phyloP scores from a whole-genome alignment of 2,888 invertebrate genomes.

The Griposia aprilina region DNA sequence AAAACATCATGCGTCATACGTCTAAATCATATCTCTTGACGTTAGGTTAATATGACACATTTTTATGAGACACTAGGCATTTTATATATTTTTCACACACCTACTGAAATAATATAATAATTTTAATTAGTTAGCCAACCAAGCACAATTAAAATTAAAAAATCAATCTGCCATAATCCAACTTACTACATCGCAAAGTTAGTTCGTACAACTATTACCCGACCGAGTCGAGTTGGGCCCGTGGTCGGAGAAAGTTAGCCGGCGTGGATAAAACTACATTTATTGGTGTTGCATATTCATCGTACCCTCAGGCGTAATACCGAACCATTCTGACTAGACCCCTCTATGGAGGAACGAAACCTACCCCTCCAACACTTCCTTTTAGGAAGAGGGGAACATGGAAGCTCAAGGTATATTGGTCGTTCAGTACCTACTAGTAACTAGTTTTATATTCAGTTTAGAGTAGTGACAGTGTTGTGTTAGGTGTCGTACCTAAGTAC shows the following conservation, averaged over 20 bases:
- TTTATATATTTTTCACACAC: background rate
- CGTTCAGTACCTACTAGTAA: slow-evolving; percentile 75
- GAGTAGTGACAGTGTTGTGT: slow-evolving; percentile 78
- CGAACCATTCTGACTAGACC: slow-evolving; percentile 72
- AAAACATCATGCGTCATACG: background rate
- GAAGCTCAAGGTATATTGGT: slow-evolving; percentile 69
- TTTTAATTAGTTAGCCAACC: background rate
- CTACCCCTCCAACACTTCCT: slow-evolving; percentile 19
- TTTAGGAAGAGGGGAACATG: slow-evolving; percentile 47
- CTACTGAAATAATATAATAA: background rate
- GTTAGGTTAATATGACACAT: background rate
- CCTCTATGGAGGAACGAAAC: slow-evolving; percentile 43
- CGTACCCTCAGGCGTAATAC: slow-evolving; percentile 79
- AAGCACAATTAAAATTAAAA: slow-evolving; percentile 61
- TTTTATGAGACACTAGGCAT: background rate
- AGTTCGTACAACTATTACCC: slow-evolving; percentile 69
- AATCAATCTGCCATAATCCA: slow-evolving; percentile 72
- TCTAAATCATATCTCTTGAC: slow-evolving; percentile 5
- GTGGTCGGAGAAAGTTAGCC: slow-evolving; percentile 84
- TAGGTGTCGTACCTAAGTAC: slow-evolving; percentile 64
- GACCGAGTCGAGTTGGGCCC: slow-evolving; percentile 68
- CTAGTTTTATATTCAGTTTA: slow-evolving; percentile 85
- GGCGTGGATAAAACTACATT: slow-evolving; percentile 86
- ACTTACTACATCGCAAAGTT: slow-evolving; percentile 69
- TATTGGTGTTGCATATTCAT: slow-evolving; percentile 90